Evolutionary conservation across 2,888 invertebrate species (phyloP), one percentile per base, ranked within the genome.

Genomic region (Rhorus exstirpatorius): DNA sequence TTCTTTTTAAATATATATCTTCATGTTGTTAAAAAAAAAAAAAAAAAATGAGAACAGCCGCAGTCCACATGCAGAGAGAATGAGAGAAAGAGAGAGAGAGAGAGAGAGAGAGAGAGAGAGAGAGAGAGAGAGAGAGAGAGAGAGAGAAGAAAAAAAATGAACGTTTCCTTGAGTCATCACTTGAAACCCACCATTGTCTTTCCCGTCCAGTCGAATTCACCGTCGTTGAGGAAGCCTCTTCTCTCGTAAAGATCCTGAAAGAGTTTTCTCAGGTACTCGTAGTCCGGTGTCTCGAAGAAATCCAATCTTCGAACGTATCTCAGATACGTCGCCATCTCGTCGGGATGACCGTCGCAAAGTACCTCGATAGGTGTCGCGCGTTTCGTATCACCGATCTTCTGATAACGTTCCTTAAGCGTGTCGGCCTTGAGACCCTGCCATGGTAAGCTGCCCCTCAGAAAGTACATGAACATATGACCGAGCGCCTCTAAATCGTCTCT

Each of bases 391-490:
- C 99, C 99, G 93, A 99, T 99, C 95, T 99, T 99, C 95, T 99
- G 99, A 95, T 99, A 99, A 93, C 99, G 95, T 94, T 99, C 99
- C 95, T 99, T 99, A 92, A 99, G 95, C 92, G 99, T 99, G 94
- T 99, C 99, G 90, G 99, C 99, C 95, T 99, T 99, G 93, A 99
- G 96, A 91, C 99, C 99, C 95, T 99, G 99, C 99, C 99, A 99
- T 89, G 99, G 99, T 94, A 99, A 95, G 94, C 98, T 99, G 91
- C 99, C 99, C 91, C 99, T 96, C 94, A 99, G 95, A 95, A 99
- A 99, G 95, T 99, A 99, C 99, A 99, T 99, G 95, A 99, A 99
- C 99, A 99, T 99, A 95, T 99, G 99, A 87, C 99, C 99, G 92
- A 99, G 95, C 85, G 99, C 99, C 94, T 99, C 99, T 93, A 99